phyloP scores from a whole-genome alignment of 2,888 invertebrate genomes.

The Ectropis crepuscularia region DNA sequence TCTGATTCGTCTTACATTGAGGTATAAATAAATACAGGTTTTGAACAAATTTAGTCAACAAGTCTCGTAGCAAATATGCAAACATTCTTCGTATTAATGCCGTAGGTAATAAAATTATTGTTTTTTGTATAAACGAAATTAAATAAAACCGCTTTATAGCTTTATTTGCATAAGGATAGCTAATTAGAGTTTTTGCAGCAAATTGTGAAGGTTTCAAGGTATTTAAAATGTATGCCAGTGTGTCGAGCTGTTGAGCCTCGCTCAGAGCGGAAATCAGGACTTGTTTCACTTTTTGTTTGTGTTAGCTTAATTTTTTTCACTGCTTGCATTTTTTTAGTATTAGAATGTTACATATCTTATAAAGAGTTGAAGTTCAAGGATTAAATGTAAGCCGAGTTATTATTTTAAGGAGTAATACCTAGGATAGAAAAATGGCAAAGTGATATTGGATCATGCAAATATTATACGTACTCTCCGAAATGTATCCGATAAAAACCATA shows the following conservation, averaged over 20 bases:
- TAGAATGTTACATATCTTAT: neutral
- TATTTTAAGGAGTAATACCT: too few relatives aligned
- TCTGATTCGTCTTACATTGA: too few relatives aligned
- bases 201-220: slow-evolving; percentile 17
- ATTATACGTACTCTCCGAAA: too few relatives aligned
- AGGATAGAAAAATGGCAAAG: too few relatives aligned
- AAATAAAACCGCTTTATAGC: neutral
- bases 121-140: neutral
- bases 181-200: slow-evolving; percentile 12
- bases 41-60: too few relatives aligned
- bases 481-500: too few relatives aligned
- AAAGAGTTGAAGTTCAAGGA: too few relatives aligned
- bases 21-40: too few relatives aligned
- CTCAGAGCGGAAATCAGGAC: slow-evolving; percentile 6
- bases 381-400: too few relatives aligned
- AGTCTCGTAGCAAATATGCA: too few relatives aligned
- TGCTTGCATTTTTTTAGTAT: neutral
- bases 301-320: neutral
- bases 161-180: slow-evolving; percentile 7
- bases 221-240: slow-evolving; percentile 1
- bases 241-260: neutral
- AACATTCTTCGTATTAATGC: neutral
- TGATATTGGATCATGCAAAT: too few relatives aligned
- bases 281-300: neutral
- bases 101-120: neutral